Evolutionary conservation across 2,797 vertebrate species (phyloP), one percentile per base, ranked within the genome.

Genomic region (Rachycentron canadum): DNA sequence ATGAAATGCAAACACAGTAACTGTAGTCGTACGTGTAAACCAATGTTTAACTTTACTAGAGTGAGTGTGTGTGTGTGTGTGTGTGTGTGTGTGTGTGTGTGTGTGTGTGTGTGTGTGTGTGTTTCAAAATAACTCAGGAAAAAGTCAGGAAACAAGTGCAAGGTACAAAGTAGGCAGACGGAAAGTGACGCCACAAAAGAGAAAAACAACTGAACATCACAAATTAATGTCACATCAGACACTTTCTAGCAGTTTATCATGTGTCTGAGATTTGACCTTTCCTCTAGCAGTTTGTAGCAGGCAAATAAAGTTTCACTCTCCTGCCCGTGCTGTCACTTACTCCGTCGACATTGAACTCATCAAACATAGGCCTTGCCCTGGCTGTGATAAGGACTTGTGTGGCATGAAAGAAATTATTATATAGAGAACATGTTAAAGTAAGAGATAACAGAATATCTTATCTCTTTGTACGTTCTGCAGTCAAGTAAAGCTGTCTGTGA

Each of bases 391-490:
- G 60, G 57, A 43, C 26, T 49, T 12, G 12, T 38, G 47, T 50
- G 43, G 59, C 30, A 72, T 36, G 38, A 70, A 78, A 73, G 67
- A 57, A 50, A 50, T 6, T 38, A 76, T 78, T 77, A 74, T 38
- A 56, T 55, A 49, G 55, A 64, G 32, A 65, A 79, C 17, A 63
- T 56, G 78, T 80, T 69, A 81, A 61, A 78, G 60, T 25, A 25
- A 32, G 17, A 65, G 84, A 92, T 92, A 91, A 80, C 45, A 38
- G 69, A 79, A 69, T 82, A 88, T 90, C 92, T 93, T 87, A 92
- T 91, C 89, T 81, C 8, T 73, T 30, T 62, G 66, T 71, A 69
- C 74, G 58, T 69, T 83, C 73, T n/a, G 55, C 45, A 43, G 34
- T 34, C 21, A 32, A 43, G 61, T 53, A 43, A 50, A 52, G 21